phyloP scores from a whole-genome alignment of 2,888 invertebrate genomes.

The Drosophila affinis region DNA sequence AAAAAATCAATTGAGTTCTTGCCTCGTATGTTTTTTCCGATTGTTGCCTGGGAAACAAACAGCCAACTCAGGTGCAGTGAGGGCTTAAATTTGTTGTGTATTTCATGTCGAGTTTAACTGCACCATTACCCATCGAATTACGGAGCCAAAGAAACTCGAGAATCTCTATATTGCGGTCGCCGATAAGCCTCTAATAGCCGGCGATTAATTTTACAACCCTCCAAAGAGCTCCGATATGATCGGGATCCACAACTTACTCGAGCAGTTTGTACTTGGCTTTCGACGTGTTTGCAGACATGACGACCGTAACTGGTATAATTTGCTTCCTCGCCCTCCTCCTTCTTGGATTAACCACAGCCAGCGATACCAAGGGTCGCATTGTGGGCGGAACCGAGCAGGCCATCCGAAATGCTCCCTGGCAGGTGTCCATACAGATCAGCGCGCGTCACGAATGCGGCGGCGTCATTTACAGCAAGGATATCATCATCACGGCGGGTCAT shows the following conservation, averaged over 20 bases:
- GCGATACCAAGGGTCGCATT: conserved; percentile 62
- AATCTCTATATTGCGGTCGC: conserved; percentile 4
- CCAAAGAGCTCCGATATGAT: conserved; percentile 21
- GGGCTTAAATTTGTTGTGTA: background rate
- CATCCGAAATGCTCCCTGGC: conserved; percentile 73
- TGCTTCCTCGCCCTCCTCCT: conserved; percentile 11
- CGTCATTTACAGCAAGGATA: conserved; percentile 84
- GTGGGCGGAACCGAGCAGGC: conserved; percentile 70
- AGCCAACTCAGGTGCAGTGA: conserved; percentile 17
- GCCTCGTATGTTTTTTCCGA: conserved; percentile 30
- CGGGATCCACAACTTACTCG: conserved; percentile 13
- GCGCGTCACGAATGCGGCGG: conserved; percentile 86
- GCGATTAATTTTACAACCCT: conserved; percentile 66
- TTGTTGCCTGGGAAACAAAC: conserved; percentile 65
- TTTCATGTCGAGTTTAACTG: no score
- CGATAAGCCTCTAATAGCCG: conserved; percentile 47
- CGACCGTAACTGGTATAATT: background rate
- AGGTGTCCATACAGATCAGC: conserved; percentile 70
- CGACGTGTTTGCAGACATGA: conserved; percentile 27
- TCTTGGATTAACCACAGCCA: background rate
- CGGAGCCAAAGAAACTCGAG: conserved; percentile 4
- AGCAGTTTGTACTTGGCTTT: conserved; percentile 41
- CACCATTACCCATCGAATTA: background rate
- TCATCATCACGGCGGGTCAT: conserved; percentile 85
- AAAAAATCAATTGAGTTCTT: conserved; percentile 1